Evolutionary conservation across 92 coral and sea anemone genomes (phyloP).

Genomic region (Porites lobata): DNA sequence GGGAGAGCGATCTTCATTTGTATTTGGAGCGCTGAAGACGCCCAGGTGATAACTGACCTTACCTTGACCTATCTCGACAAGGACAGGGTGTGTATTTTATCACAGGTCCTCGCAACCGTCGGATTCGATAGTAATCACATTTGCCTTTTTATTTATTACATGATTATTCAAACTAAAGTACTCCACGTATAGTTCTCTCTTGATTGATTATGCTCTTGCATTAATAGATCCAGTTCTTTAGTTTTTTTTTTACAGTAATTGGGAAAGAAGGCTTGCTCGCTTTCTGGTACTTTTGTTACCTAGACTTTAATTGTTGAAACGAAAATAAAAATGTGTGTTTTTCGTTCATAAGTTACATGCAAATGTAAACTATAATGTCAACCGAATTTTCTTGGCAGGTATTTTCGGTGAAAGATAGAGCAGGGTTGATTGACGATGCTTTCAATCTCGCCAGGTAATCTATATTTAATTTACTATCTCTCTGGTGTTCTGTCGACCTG

Average conservation of each 20-base stretch:
- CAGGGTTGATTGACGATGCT: slow-evolving; percentile 88
- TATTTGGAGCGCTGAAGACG: slow-evolving; percentile 39
- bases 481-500: not conserved
- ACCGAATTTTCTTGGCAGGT: slow-evolving; percentile 13
- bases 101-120: slow-evolving; percentile 45
- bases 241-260: not conserved
- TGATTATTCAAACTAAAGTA: not conserved
- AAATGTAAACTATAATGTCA: not conserved
- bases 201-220: not conserved
- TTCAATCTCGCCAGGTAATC: slow-evolving; percentile 84
- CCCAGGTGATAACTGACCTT: not conserved
- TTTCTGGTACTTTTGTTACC: not conserved
- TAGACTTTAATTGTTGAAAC: no score
- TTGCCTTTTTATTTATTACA: not conserved
- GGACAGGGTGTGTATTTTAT: not conserved
- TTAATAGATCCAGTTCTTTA: not conserved
- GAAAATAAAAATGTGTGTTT: no score
- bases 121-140: slow-evolving; percentile 5
- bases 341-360: no score
- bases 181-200: not conserved
- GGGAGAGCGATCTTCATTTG: slow-evolving; percentile 51
- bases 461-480: not conserved
- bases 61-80: slow-evolving; percentile 24
- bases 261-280: not conserved
- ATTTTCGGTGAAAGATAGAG: slow-evolving; percentile 71